phyloP scores from a whole-genome alignment of 2,113 vertebrate genomes.

The Athene noctua region DNA sequence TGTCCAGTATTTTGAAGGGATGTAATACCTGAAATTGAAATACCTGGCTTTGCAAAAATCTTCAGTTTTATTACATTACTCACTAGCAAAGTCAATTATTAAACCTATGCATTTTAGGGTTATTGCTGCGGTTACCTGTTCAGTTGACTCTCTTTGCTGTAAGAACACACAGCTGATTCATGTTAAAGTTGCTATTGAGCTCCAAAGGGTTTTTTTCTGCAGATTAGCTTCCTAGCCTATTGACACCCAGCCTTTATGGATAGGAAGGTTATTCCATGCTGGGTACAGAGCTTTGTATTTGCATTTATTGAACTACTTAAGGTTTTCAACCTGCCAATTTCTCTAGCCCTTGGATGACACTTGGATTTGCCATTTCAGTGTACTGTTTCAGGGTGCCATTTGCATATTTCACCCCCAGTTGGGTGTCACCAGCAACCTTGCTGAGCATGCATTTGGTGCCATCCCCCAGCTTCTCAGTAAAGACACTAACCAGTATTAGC shows the following conservation, averaged over 20 bases:
- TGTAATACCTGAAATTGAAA: neutral
- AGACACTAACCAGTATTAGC: neutral
- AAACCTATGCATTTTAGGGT: neutral
- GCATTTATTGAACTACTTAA: neutral
- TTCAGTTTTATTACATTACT: neutral
- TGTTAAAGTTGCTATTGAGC: neutral
- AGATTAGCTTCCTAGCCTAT: neutral
- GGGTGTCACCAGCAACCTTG: neutral
- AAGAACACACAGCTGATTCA: neutral
- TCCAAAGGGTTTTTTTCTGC: neutral
- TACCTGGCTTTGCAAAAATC: neutral
- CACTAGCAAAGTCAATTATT: neutral
- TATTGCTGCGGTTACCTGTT: neutral
- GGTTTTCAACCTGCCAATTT: neutral
- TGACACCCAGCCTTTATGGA: neutral
- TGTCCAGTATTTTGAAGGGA: neutral
- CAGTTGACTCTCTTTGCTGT: neutral
- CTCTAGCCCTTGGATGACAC: neutral
- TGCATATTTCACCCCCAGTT: neutral
- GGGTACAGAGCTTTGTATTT: neutral
- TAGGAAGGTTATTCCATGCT: neutral
- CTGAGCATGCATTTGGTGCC: accelerated
- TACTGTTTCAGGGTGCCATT: neutral
- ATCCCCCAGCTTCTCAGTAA: neutral
- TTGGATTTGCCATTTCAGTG: neutral